These are phyloP conservation scores for Microcebus lehilahytsara DNA, from an alignment of 2,113 vertebrate genomes.

Conservation along the genomic window DNA sequence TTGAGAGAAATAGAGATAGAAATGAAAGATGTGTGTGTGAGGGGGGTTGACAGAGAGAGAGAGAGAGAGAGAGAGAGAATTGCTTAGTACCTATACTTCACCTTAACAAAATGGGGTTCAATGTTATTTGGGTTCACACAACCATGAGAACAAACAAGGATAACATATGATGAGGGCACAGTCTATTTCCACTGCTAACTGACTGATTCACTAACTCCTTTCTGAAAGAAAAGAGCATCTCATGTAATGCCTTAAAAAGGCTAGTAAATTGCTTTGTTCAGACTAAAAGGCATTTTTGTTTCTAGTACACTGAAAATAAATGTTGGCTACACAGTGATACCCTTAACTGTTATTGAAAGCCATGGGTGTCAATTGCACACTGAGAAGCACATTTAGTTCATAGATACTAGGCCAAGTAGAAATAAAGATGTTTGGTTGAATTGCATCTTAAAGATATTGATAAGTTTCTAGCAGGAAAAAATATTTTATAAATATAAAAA, in stretches of 20 bases:
- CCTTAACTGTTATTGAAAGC: background rate
- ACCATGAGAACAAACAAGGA: background rate
- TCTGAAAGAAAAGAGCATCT: background rate
- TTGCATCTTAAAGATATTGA: background rate
- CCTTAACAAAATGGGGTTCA: background rate
- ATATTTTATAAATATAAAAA: background rate
- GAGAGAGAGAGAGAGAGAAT: background rate
- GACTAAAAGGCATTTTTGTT: background rate
- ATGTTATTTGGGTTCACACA: background rate
- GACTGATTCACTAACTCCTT: background rate
- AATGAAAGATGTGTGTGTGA: background rate
- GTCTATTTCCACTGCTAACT: background rate
- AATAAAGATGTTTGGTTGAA: background rate
- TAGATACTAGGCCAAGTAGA: background rate
- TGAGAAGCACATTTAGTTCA: background rate
- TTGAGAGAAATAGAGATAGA: background rate
- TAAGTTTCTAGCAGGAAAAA: background rate
- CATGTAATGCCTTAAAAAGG: background rate
- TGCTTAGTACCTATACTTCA: background rate
- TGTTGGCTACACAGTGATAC: background rate
- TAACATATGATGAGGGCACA: background rate
- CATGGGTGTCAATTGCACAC: background rate
- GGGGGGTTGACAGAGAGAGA: background rate
- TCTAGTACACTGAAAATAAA: background rate
- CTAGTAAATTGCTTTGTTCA: background rate